Conservation (phyloP, 2,888 invertebrate species). For the Chloroclysta siterata region DNA sequence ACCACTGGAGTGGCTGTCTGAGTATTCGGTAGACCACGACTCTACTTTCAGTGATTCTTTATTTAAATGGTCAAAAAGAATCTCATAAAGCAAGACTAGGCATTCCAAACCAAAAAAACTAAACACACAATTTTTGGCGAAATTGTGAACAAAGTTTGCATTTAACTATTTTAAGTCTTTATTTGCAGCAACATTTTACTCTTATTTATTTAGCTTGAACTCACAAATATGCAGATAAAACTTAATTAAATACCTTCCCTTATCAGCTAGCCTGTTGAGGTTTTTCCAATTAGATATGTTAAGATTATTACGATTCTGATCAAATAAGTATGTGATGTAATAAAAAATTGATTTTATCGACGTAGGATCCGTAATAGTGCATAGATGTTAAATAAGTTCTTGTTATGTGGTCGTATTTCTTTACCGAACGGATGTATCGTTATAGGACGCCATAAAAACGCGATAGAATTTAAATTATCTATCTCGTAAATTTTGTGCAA, state of each 20-base stretch:
- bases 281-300: neutral
- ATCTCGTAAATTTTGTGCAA: conserved; percentile 46
- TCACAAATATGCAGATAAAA: neutral
- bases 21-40: neutral
- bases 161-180: no score
- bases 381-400: conserved; percentile 34
- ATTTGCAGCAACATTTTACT: neutral
- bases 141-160: no score
- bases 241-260: neutral
- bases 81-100: no score
- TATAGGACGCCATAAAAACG: conserved; percentile 46
- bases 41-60: neutral
- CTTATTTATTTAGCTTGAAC: neutral
- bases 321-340: conserved; percentile 23
- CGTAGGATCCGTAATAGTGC: conserved; percentile 27
- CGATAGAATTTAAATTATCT: conserved; percentile 46
- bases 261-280: neutral
- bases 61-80: neutral
- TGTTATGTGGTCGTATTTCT: conserved; percentile 44
- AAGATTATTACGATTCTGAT: conserved; percentile 13
- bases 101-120: no score
- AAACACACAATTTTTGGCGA: no score
- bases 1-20: neutral
- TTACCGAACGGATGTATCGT: conserved; percentile 46
- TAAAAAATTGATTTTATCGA: conserved; percentile 31